These are phyloP conservation scores for Conistra vaccinii DNA, from an alignment of 2,888 invertebrate genomes.

Conservation along the genomic window DNA sequence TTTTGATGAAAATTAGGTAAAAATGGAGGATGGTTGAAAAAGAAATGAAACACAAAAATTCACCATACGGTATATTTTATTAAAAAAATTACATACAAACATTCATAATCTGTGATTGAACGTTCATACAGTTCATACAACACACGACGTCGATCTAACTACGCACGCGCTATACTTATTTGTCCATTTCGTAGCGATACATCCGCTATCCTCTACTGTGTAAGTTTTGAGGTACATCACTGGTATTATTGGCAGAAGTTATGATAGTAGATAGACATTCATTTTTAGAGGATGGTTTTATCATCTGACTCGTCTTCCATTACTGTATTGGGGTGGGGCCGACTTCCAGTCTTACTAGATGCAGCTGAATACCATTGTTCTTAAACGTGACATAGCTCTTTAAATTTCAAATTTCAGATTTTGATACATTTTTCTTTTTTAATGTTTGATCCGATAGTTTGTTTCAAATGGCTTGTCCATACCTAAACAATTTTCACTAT, in stretches of 20 bases:
- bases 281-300: not conserved
- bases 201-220: slow-evolving; percentile 57
- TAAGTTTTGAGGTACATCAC: slow-evolving; percentile 60
- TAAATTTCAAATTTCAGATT: too few relatives aligned
- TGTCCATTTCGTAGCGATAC: slow-evolving; percentile 56
- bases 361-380: not conserved
- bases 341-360: not conserved
- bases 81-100: slow-evolving; percentile 91
- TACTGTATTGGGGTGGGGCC: too few relatives aligned
- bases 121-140: slow-evolving; percentile 73
- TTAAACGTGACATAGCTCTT: not conserved
- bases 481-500: not conserved
- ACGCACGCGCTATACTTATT: slow-evolving; percentile 75
- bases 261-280: not conserved
- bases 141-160: slow-evolving; percentile 79
- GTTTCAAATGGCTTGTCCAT: not conserved
- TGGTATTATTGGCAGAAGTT: slow-evolving; percentile 61
- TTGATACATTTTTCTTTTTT: not conserved
- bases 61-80: slow-evolving; percentile 81
- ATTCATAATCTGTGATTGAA: slow-evolving; percentile 85
- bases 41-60: slow-evolving; percentile 69
- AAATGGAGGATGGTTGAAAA: not conserved
- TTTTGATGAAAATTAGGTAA: not conserved
- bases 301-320: not conserved
- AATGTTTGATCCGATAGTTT: not conserved